Evolutionary conservation across 2,888 invertebrate species (phyloP).

Genomic region (Chrysopilus asiliformis): DNA sequence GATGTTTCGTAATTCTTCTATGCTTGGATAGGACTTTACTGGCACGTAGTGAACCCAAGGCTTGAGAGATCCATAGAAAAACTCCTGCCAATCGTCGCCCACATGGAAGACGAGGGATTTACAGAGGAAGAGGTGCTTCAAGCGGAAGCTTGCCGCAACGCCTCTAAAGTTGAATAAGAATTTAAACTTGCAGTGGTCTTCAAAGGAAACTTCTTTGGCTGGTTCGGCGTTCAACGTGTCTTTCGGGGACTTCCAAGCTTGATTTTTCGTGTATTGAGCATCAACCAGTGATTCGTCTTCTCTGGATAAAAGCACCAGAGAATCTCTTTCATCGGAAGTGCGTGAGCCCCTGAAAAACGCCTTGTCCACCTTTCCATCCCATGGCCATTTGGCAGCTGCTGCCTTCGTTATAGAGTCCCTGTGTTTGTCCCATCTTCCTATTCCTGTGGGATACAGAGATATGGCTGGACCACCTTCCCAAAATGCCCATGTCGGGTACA

Average conservation of each 20-base stretch:
- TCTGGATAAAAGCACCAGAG: conserved; percentile 68
- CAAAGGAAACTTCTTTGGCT: conserved; percentile 74
- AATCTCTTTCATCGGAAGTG: conserved; percentile 82
- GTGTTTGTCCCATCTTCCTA: conserved; percentile 87
- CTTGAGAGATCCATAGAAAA: conserved; percentile 78
- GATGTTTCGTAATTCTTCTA: conserved; percentile 55
- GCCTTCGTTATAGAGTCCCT: conserved; percentile 55
- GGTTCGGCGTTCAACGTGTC: conserved; percentile 78
- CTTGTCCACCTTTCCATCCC: conserved; percentile 57
- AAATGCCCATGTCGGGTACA: conserved; percentile 95
- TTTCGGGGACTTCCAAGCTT: conserved; percentile 94
- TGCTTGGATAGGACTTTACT: conserved; percentile 50
- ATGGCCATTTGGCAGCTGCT: conserved; percentile 48
- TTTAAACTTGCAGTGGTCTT: conserved; percentile 85
- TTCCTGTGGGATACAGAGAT: conserved; percentile 78
- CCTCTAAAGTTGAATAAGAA: conserved; percentile 94
- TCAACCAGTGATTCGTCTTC: conserved; percentile 64
- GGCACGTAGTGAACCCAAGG: conserved; percentile 97
- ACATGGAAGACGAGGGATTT: conserved; percentile 88
- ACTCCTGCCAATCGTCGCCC: conserved; percentile 88
- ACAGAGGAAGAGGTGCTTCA: conserved; percentile 89
- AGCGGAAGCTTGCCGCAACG: conserved; percentile 93
- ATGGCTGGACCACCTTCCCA: conserved; percentile 98
- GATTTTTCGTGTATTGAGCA: conserved; percentile 94
- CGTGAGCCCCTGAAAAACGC: conserved; percentile 91